Evolutionary conservation across 2,797 vertebrate species (phyloP).

Genomic region (Neosalanx taihuensis): DNA sequence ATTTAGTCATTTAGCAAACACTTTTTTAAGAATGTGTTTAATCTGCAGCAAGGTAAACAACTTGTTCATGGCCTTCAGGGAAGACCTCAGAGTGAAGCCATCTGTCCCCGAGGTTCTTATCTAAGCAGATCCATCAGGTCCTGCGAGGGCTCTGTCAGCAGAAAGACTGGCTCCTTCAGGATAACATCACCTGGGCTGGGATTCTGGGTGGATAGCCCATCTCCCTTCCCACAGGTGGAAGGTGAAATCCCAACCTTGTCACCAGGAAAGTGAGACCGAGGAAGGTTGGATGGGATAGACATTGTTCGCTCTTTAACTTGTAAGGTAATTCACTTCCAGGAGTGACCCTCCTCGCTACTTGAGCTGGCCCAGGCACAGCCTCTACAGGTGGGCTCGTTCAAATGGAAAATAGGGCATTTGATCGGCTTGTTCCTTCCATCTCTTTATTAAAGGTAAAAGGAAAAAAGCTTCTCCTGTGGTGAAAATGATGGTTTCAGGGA

Average conservation of each 20-base stretch:
- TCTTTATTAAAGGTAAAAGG: slow-evolving; percentile 6
- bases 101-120: slow-evolving; percentile 32
- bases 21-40: neutral
- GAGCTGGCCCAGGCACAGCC: neutral
- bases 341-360: neutral
- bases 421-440: slow-evolving; percentile 37
- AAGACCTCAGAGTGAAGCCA: slow-evolving; percentile 19
- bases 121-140: slow-evolving; percentile 21
- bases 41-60: neutral
- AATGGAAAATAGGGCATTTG: slow-evolving; percentile 29
- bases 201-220: slow-evolving; percentile 21
- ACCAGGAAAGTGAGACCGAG: no score
- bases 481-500: neutral
- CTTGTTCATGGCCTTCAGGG: slow-evolving; percentile 28
- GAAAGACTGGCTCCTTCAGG: neutral
- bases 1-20: no score
- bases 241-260: neutral
- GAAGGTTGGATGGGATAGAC: no score
- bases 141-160: slow-evolving; percentile 30
- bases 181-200: slow-evolving; percentile 18
- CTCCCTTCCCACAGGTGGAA: slow-evolving; percentile 14
- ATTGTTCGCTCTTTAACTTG: no score
- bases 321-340: neutral
- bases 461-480: slow-evolving; percentile 16
- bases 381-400: slow-evolving; percentile 23